These are phyloP conservation scores for Peromyscus leucopus DNA, from an alignment of 2,113 vertebrate genomes.

Conservation along the genomic window DNA sequence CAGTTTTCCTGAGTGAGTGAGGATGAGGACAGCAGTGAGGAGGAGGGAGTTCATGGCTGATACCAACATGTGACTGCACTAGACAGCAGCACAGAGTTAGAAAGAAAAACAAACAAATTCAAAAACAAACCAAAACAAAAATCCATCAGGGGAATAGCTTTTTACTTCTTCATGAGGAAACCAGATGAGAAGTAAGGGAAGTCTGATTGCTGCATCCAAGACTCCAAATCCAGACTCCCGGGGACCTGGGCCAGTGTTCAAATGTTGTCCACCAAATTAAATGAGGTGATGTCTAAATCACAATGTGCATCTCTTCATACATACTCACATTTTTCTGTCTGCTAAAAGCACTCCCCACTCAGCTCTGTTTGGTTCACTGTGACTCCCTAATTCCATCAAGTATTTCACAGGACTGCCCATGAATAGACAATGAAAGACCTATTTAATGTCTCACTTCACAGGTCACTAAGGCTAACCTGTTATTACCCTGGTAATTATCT, in stretches of 20 bases:
- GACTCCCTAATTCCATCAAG: neutral
- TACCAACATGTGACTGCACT: rapidly evolving
- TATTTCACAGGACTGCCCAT: neutral
- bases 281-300: neutral
- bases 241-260: neutral
- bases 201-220: neutral
- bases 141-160: neutral
- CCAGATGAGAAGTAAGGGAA: neutral
- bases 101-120: neutral
- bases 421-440: neutral
- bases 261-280: too few species aligned
- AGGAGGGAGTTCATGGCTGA: neutral
- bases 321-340: neutral
- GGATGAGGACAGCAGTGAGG: neutral
- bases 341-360: neutral
- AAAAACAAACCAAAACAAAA: neutral
- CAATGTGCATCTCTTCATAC: neutral
- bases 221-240: neutral
- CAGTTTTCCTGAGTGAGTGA: neutral
- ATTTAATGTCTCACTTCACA: neutral
- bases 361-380: neutral
- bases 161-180: neutral
- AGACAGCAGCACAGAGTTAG: neutral
- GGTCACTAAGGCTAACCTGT: constrained; percentile 10
- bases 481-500: constrained; percentile 10